Evolutionary conservation across 2,797 vertebrate species (phyloP), one percentile per base, ranked within the genome.

Genomic region (Thunnus albacares): DNA sequence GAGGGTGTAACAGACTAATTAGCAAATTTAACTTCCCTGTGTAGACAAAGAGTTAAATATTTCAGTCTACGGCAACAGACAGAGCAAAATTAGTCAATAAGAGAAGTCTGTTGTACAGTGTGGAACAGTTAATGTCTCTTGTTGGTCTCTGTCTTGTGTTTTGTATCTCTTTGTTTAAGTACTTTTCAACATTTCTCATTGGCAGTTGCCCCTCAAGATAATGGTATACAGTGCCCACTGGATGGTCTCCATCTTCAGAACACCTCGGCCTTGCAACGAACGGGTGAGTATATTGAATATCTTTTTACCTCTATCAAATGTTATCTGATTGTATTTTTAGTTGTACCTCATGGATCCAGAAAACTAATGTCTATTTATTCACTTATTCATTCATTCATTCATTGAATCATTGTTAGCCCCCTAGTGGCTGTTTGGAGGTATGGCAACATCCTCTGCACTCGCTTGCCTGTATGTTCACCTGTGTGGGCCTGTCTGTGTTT

Each of bases 271-370:
- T 72, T 94, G 77, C 91, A 93, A 74, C 84, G 15, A 71, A 95
- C 93, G 84, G 96, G 96, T 96, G 65, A 51, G 87, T 43, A 26
- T 18, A 6, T 43, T 14, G 0, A 77, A 26, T n/a, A 11, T 5
- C 47, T 13, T 58, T 22, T n/a, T 45, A 15, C 14, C 6, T 14
- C 12, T 22, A 43, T 22, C 1, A 45, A 33, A 10, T 49, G n/a
- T 68, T 28, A 41, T 26, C 11, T 4, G 9, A 26, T 51, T 1
- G 12, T 45, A 6, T 49, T 15, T 69, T 63, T 20, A 45, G 68
- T 66, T 62, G 1, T 53, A 33, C 18, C 6, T 41, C 12, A 41
- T 52, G 13, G 45, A 59, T 68, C 3, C 30, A 58, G 9, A 65
- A 28, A 24, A 68, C 62, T 71, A 69, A 79, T 63, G 64, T 41